Conservation (phyloP, 2,113 vertebrate genomes). For the Vulpes vulpes region DNA sequence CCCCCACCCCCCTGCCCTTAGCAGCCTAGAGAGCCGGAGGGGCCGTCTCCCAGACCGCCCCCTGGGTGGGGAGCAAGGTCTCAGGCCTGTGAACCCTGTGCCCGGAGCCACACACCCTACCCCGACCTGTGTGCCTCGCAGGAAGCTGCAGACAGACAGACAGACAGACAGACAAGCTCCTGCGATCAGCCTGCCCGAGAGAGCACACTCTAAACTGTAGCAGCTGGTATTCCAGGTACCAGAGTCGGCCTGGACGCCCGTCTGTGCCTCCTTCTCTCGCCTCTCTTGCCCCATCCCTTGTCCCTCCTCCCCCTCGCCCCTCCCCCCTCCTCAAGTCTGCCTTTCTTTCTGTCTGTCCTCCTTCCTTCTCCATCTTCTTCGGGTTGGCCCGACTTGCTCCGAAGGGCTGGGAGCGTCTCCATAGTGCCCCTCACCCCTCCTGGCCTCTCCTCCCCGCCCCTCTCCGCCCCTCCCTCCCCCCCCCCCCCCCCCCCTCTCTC, state of each 20-base stretch:
- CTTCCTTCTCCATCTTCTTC: conserved; percentile 59
- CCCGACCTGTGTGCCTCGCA: conserved; percentile 83
- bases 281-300: background rate
- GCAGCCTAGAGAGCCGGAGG: conserved; percentile 53
- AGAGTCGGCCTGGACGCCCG: conserved; percentile 86
- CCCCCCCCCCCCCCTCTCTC: conserved; percentile 41
- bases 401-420: conserved; percentile 47
- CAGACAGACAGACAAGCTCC: conserved; percentile 82
- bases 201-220: conserved; percentile 86
- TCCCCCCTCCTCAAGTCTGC: conserved; percentile 82
- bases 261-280: conserved; percentile 73
- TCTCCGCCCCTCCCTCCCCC: background rate
- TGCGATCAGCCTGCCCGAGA: conserved; percentile 84
- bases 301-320: conserved; percentile 53
- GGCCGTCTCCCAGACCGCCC: no score
- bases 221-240: conserved; percentile 90
- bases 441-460: background rate
- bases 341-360: conserved; percentile 74
- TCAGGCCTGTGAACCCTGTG: conserved; percentile 50
- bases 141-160: conserved; percentile 86
- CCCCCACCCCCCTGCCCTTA: conserved; percentile 77
- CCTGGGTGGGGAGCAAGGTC: conserved; percentile 75
- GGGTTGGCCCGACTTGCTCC: conserved; percentile 54
- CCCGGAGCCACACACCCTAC: conserved; percentile 39
- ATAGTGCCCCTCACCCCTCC: background rate